Evolutionary conservation across 2,113 vertebrate genomes (phyloP).

Genomic region (Phoenicopterus ruber): DNA sequence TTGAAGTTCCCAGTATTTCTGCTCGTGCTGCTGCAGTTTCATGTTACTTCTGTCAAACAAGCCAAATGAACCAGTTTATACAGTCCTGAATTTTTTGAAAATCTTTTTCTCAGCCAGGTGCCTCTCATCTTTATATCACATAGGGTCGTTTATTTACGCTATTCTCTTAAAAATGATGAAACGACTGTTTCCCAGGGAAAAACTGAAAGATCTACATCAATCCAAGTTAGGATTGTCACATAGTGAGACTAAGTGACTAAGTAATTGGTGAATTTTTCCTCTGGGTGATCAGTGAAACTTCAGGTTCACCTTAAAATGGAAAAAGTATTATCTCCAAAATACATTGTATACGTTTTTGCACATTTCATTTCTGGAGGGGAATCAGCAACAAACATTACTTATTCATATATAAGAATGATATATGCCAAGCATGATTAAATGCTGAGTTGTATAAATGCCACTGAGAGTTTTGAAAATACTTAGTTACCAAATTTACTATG

Average conservation of each 20-base stretch:
- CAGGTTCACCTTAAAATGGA: background rate
- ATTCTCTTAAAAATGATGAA: background rate
- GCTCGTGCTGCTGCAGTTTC: background rate
- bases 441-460: background rate
- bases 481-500: background rate
- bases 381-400: background rate
- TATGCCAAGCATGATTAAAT: background rate
- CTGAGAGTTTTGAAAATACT: background rate
- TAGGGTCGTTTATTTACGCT: background rate
- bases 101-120: background rate
- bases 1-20: background rate
- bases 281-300: background rate
- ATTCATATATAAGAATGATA: background rate
- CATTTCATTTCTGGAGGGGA: background rate
- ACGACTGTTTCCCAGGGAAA: background rate
- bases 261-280: background rate
- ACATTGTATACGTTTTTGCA: background rate
- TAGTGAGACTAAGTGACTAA: background rate
- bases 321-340: background rate
- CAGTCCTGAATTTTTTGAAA: background rate
- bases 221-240: background rate
- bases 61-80: background rate
- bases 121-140: background rate
- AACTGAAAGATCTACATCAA: background rate
- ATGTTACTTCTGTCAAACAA: background rate